Evolutionary conservation across 1,140 invertebrate species (phyloP).

Genomic region (Lerema accius): DNA sequence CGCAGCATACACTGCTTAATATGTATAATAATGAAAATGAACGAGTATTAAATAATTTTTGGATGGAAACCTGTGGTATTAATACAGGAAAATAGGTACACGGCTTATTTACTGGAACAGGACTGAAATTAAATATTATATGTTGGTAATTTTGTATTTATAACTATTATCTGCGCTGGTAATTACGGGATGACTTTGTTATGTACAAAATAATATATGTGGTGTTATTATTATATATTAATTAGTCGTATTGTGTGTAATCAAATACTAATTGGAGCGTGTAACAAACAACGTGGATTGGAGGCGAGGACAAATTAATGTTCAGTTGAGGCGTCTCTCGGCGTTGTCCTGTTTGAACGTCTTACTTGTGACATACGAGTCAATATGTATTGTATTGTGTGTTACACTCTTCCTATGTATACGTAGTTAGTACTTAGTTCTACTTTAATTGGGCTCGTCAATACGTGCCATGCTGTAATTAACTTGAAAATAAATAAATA

Average conservation of each 20-base stretch:
- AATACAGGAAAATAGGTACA: constrained; percentile 10
- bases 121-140: not conserved
- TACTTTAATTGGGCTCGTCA: too few relatives aligned
- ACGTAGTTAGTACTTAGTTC: too few relatives aligned
- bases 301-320: constrained; percentile 32
- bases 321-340: constrained; percentile 17
- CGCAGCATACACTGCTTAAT: too few relatives aligned
- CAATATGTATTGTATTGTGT: too few relatives aligned
- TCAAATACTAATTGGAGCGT: constrained; percentile 33
- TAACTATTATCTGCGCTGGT: constrained; percentile 13
- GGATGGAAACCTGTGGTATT: not conserved
- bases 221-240: constrained; percentile 31
- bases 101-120: not conserved
- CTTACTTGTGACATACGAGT: not conserved
- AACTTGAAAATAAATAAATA: too few relatives aligned
- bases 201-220: constrained; percentile 21
- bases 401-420: too few relatives aligned
- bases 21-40: too few relatives aligned
- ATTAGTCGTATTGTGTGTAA: constrained; percentile 31
- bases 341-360: constrained; percentile 18
- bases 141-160: constrained; percentile 12
- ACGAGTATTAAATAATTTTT: too few relatives aligned
- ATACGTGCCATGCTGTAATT: too few relatives aligned
- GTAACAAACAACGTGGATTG: constrained; percentile 32
- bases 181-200: constrained; percentile 16